Base-by-base conservation (phyloP, 2,113 vertebrate genomes). In the Ictalurus furcatus region DNA sequence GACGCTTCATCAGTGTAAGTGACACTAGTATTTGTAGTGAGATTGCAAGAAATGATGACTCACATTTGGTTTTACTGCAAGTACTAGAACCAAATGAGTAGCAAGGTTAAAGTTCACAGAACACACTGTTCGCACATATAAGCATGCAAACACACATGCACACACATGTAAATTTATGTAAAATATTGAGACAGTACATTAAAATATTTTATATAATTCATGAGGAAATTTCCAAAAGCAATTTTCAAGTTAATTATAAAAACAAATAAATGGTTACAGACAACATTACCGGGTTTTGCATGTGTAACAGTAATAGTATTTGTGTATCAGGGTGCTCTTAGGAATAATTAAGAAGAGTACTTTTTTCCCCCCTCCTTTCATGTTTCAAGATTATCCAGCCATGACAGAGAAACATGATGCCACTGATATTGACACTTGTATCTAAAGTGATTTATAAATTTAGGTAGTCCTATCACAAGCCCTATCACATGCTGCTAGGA, bases 1-100 rank as follows among this genome's bases (percentile, higher is more conserved):
- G 96, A 65, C 96, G 96, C 89, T 98, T 98, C 93, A 96, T 96
- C 73, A 94, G 94, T 88, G 97, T 97, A 93, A 95, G 97, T 95
- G 28, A 16, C 23, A 59, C 37, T 40, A 8, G 44, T 74, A 37
- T 76, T 5, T 65, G 6, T 48, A 52, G 25, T 80, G 11, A 65
- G 63, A 37, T 11, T 40, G n/a, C 63, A 6, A 71, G 14, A 54
- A 21, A 58, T 89, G 34, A 19, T 61, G 34, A 78, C 4, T 85
- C 25, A n/a, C n/a, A 2, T 13, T 25, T 25, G 17, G 5, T 78
- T 17, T 80, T 44, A 78, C 74, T 78, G 21, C 21, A 78, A 78
- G 40, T 76, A 44, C 37, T 74, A 40, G 6, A 74, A 74, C 2
- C 34, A 73, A 21, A 21, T 74, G 17, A 74, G 71, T 21, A 0